phyloP scores from a whole-genome alignment of 2,888 invertebrate species.

The Chrysina gloriosa region DNA sequence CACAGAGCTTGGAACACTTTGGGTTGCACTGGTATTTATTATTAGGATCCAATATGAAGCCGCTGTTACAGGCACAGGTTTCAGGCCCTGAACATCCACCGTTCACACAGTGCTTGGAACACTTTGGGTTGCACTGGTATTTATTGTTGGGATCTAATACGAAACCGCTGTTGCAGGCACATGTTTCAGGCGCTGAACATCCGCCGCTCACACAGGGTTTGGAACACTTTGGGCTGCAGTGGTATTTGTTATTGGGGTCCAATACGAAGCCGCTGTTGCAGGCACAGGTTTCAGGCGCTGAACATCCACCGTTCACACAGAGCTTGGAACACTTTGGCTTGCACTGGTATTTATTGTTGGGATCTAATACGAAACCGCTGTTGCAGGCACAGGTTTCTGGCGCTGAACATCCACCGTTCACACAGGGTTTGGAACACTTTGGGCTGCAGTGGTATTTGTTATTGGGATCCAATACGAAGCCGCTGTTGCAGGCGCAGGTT shows the following conservation, averaged over 20 bases:
- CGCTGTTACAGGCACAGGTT: slow-evolving; percentile 41
- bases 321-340: slow-evolving; percentile 41
- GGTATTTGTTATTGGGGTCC: slow-evolving; percentile 27
- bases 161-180: slow-evolving; percentile 41
- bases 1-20: slow-evolving; percentile 42
- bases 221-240: slow-evolving; percentile 44
- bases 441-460: slow-evolving; percentile 45
- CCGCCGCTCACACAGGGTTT: slow-evolving; percentile 44
- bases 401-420: slow-evolving; percentile 44
- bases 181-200: slow-evolving; percentile 45
- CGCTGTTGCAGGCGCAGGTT: slow-evolving; percentile 41
- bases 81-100: too few relatives aligned
- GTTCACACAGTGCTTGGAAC: slow-evolving; percentile 45
- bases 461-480: slow-evolving; percentile 27
- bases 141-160: slow-evolving; percentile 18
- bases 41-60: slow-evolving; percentile 27
- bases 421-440: slow-evolving; percentile 43
- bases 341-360: slow-evolving; percentile 39
- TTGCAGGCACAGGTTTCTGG: slow-evolving; percentile 44
- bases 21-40: too few relatives aligned
- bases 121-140: slow-evolving; percentile 52
- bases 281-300: slow-evolving; percentile 42
- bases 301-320: slow-evolving; percentile 46
- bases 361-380: slow-evolving; percentile 35
- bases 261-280: slow-evolving; percentile 37